Conservation (phyloP, 2,797 vertebrate genomes). For the Myiotriccus ornatus region DNA sequence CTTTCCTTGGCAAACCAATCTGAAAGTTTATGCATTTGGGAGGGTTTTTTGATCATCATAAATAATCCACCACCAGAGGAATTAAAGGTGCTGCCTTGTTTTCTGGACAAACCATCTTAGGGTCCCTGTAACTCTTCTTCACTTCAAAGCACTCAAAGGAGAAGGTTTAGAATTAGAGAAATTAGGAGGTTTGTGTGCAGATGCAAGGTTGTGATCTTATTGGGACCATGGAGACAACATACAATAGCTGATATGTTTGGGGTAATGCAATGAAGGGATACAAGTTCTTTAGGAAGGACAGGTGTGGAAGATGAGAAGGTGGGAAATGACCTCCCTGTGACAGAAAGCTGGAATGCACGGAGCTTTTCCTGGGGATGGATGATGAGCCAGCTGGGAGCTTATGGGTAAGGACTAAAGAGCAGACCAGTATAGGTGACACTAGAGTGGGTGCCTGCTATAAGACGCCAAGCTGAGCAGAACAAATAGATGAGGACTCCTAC, state of each 20-base stretch:
- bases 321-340: background rate
- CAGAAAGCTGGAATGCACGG: background rate
- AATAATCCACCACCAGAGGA: background rate
- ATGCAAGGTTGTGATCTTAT: background rate
- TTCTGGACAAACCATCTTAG: background rate
- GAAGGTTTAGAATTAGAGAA: background rate
- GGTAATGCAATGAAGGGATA: background rate
- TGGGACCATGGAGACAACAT: background rate
- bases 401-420: background rate
- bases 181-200: background rate
- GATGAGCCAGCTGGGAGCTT: background rate
- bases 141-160: background rate
- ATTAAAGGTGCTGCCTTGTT: background rate
- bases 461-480: background rate
- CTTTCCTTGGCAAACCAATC: slow-evolving; percentile 5
- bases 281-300: background rate
- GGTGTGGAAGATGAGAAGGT: background rate
- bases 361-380: background rate
- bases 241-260: background rate
- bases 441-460: background rate
- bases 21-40: background rate
- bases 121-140: background rate
- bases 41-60: background rate
- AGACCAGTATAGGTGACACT: background rate
- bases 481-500: background rate